Evolutionary conservation across 2,888 invertebrate species (phyloP), one percentile per base, ranked within the genome.

Genomic region (Drosophila longiperda): DNA sequence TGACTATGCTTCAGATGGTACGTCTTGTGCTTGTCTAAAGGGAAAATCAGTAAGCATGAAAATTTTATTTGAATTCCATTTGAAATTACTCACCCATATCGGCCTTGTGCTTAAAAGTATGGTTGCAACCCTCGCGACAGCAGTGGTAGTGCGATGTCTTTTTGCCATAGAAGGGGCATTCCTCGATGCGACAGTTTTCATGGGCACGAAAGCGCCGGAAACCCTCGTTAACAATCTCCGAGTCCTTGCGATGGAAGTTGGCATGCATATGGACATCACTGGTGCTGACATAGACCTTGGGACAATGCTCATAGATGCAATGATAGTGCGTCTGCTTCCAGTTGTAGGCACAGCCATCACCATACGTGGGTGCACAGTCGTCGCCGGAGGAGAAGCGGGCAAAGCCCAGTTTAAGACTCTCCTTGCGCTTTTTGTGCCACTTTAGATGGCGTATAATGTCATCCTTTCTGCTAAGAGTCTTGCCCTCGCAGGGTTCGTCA

Each of bases 251-350:
- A 93, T 99, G 99, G 93, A 99, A 99, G 93, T 99, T 99, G 3
- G 99, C 98, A 93, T 99, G 99, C 99, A 99, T 99, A 94, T 99
- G 99, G 5, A 99, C 99, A 93, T 99, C 99, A 57, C 99, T 99
- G 4, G 99, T 99, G 89, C 98, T 98, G 91, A 99, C 99, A 94
- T 99, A 99, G 1, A 98, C 98, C 94, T 98, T 99, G 94, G 97
- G 97, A 92, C 97, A 97, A 82, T 96, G 96, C 92, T 96, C 98
- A 93, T 99, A 98, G 78, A 99, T 96, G 93, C 99, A 99, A 92
- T 99, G 99, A 93, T 99, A 99, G 59, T 93, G 93, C 0, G 93
- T 93, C 77, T 93, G 93, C 69, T 93, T 93, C 87, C 92, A 91
- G 93, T 98, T 99, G 94, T 99, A 99, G 2, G 97, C 96, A 93